Base-by-base conservation (phyloP, 2,797 vertebrate genomes). In the Galaxias olidus region DNA sequence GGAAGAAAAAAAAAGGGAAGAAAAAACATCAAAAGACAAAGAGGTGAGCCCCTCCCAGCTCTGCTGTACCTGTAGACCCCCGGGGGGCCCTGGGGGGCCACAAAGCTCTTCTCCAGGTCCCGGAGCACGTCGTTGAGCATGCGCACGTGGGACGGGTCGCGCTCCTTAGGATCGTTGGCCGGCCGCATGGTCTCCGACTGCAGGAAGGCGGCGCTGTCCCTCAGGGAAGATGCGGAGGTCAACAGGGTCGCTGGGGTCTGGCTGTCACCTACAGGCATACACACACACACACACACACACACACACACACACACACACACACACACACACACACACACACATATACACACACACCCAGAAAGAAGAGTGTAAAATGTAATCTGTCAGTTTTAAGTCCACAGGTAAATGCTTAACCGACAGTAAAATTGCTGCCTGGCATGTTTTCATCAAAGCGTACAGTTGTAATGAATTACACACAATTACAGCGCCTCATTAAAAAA, bases 151-250 rank as follows among this genome's bases (percentile, higher is more conserved):
- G 87, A 19, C 6, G 94, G 93, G 20, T 89, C 92, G 12, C 94
- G 81, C 76, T 98, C 97, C 67, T 90, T 91, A 0, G 96, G 96
- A 77, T 98, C 94, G 0, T 98, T 97, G 14, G 96, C 97, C 1
- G 96, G 96, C 11, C 96, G 93, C 97, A 98, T 98, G 50, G 93
- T 93, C 72, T 96, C 95, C 0, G 97, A 98, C 59, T 98, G 96
- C 77, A 98, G 93, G 76, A 96, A 89, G 14, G 95, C 90, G 1
- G 93, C 89, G 0, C 83, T 92, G 61, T 97, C 95, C 73, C 96
- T 88, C 65, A 98, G 87, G 12, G 69, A 66, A 0, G 91, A 82
- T 0, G 94, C 93, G 17, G 78, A 73, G 0, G 83, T 83, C 57
- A 94, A 86, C 75, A 98, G 76, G 20, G 87, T 74, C 9, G 78